Percentiles rank a stretch among this genome's conserved stretches.
Evolutionary conservation across 2,797 vertebrate genomes (phyloP).

Genomic region (Mareca penelope): DNA sequence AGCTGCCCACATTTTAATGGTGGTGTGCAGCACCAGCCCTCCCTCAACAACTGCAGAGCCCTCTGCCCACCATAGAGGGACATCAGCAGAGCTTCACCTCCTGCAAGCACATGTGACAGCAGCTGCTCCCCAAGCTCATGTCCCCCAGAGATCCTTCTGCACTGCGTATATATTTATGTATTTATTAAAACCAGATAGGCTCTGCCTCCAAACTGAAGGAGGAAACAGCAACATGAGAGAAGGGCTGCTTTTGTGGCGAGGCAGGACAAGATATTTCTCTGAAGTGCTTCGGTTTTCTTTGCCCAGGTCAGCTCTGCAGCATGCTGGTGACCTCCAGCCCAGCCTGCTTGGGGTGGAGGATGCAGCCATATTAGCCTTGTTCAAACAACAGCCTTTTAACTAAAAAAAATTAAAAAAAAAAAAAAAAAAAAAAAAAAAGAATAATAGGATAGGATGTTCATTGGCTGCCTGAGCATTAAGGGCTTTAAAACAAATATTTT

Average conservation of each 20-base stretch:
- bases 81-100: fast-evolving
- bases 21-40: neutral
- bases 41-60: neutral
- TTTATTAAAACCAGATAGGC: neutral
- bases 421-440: neutral
- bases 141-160: neutral
- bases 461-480: neutral
- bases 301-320: neutral
- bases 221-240: fast-evolving
- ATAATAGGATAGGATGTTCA: neutral
- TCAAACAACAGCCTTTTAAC: neutral
- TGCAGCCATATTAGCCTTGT: neutral
- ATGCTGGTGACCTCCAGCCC: neutral
- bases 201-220: neutral
- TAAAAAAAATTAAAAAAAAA: neutral
- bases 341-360: fast-evolving
- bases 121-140: neutral
- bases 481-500: neutral
- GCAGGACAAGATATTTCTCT: neutral
- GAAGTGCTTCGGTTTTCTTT: neutral
- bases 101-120: neutral
- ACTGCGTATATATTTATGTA: neutral
- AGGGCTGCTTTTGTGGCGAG: neutral
- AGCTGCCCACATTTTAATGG: fast-evolving
- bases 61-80: neutral